Conservation (phyloP, 2,888 invertebrate species). For the Agrotis ipsilon region DNA sequence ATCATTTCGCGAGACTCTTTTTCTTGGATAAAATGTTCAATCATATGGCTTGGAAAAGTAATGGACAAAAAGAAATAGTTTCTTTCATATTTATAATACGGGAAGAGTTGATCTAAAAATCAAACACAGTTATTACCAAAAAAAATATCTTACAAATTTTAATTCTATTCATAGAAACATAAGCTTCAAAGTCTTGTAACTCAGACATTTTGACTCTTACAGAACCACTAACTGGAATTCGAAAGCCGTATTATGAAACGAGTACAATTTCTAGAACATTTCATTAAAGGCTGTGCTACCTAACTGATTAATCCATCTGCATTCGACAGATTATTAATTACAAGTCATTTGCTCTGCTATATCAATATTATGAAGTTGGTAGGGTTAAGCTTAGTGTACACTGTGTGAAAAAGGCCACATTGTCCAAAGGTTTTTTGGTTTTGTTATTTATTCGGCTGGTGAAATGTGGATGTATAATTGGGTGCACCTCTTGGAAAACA, state of each 20-base stretch:
- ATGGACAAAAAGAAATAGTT: too few relatives aligned
- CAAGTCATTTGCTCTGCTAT: conserved; percentile 53
- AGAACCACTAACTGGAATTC: conserved; percentile 12
- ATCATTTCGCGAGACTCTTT: background rate
- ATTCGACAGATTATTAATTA: conserved; percentile 68
- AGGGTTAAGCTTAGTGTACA: conserved; percentile 11
- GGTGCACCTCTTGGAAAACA: too few relatives aligned
- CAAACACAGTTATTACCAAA: too few relatives aligned
- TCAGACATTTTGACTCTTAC: conserved; percentile 25
- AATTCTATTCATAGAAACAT: background rate
- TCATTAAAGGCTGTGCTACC: conserved; percentile 45
- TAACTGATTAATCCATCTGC: conserved; percentile 58
- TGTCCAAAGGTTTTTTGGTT: too few relatives aligned
- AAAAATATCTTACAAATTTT: conserved; percentile 9
- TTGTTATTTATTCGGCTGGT: too few relatives aligned
- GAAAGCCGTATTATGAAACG: conserved; percentile 23
- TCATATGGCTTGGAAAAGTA: too few relatives aligned
- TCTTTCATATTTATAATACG: too few relatives aligned
- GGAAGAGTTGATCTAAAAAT: too few relatives aligned
- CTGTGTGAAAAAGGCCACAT: background rate
- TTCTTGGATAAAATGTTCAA: background rate
- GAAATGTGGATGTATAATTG: too few relatives aligned
- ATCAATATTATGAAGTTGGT: conserved; percentile 33
- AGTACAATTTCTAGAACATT: conserved; percentile 37
- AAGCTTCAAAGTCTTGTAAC: conserved; percentile 4